Evolutionary conservation across 2,113 vertebrate genomes (phyloP), one percentile per base, ranked within the genome.

Genomic region (Poeciliopsis prolifica): DNA sequence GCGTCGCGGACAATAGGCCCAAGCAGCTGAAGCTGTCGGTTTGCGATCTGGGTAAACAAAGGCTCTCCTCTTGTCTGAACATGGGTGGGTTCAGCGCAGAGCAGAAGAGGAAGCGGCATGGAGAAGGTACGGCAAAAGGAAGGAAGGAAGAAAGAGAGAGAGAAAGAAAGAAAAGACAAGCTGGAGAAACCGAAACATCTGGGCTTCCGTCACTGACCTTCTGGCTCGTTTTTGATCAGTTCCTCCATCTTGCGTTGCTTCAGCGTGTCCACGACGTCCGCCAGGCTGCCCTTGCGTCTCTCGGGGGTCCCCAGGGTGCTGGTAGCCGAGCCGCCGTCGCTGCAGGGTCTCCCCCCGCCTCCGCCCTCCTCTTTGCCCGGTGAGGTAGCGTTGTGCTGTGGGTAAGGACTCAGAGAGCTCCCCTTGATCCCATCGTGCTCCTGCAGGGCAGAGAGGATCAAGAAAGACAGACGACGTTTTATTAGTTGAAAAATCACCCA

Each of bases 211-310:
- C 77, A 90, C 95, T 96, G 96, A 99, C 98, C 98, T 96, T 99
- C 97, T 44, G 97, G 97, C 91, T 99, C 98, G 2, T 97, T 98
- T 91, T 99, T 99, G 88, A 99, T 99, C 89, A 99, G 95, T 92
- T 99, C 98, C 86, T 99, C 98, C 97, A 99, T 99, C 94, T 99
- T 99, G 82, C 97, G 96, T 80, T 99, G 98, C 83, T 99, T 99
- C 91, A 99, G 95, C 74, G 97, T 97, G 94, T 99, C 98, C 81
- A 99, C 98, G 40, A 99, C 98, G 14, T 99, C 98, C 0, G 98
- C 98, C 80, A 99, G 93, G 92, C 98, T 99, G 87, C 98, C 98
- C 93, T 99, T 99, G 88, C 98, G 98, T 60, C 98, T 91, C 85
- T 99, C 98, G 0, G 98, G 98, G 22, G 98, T 99, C 22, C 97